phyloP scores from a whole-genome alignment of 2,113 vertebrate species.

The Vulpes ferrilata region DNA sequence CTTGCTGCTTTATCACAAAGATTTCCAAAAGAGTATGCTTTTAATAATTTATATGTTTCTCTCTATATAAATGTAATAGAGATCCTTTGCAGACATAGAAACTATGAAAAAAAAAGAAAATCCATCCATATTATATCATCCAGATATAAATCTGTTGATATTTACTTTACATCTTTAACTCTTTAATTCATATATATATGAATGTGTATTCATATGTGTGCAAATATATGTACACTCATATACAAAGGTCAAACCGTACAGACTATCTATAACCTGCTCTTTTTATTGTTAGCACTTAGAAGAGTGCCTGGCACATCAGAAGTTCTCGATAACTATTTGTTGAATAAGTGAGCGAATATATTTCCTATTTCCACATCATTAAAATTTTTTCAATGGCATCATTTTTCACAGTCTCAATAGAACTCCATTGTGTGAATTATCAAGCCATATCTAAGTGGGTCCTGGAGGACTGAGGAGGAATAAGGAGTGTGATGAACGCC shows the following conservation, averaged over 20 bases:
- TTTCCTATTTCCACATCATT: neutral
- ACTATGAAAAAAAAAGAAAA: neutral
- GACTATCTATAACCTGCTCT: neutral
- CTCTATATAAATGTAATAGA: neutral
- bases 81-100: neutral
- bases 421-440: neutral
- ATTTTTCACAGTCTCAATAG: neutral
- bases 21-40: conserved; percentile 8
- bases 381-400: neutral
- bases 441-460: neutral
- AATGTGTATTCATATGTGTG: neutral
- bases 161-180: neutral
- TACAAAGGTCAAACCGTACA: neutral
- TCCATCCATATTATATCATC: neutral
- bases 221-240: neutral
- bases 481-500: neutral
- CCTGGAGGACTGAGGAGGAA: neutral
- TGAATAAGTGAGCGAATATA: conserved; percentile 2
- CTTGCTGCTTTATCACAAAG: conserved; percentile 13
- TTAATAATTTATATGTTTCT: neutral
- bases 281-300: conserved; percentile 7
- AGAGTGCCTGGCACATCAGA: neutral
- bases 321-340: conserved; percentile 30
- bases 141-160: neutral
- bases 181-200: neutral